Conservation (phyloP, 2,797 vertebrate species). For the Lepilemur septentrionalis region DNA sequence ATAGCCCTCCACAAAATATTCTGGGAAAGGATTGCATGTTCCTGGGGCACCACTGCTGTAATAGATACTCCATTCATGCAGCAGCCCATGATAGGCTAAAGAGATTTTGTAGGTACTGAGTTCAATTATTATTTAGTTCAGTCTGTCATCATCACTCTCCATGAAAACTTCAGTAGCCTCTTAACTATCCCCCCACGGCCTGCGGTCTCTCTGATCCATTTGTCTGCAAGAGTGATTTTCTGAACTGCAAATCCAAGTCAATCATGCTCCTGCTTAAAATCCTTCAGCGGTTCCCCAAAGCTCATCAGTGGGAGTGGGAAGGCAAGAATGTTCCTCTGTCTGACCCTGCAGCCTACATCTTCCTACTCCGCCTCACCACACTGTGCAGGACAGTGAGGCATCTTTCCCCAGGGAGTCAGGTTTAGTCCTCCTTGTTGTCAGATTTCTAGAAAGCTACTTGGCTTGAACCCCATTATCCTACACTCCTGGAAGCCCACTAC, state of each 20-base stretch:
- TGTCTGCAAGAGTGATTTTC: neutral
- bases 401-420: no score
- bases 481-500: neutral
- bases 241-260: neutral
- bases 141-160: neutral
- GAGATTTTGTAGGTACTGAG: neutral
- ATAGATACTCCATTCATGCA: rapidly evolving
- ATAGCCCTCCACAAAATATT: neutral
- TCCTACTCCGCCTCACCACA: rapidly evolving
- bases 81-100: neutral
- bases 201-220: neutral
- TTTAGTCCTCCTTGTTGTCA: neutral
- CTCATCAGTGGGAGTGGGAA: neutral
- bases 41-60: rapidly evolving
- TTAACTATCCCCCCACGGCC: rapidly evolving
- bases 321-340: rapidly evolving
- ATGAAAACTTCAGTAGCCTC: neutral
- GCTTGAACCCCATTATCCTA: neutral
- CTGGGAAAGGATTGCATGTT: neutral
- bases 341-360: rapidly evolving
- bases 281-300: neutral
- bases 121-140: neutral
- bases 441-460: neutral
- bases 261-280: neutral
- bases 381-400: neutral